Evolutionary conservation across 2,888 invertebrate species (phyloP), one percentile per base, ranked within the genome.

Genomic region (Apamea crenata): DNA sequence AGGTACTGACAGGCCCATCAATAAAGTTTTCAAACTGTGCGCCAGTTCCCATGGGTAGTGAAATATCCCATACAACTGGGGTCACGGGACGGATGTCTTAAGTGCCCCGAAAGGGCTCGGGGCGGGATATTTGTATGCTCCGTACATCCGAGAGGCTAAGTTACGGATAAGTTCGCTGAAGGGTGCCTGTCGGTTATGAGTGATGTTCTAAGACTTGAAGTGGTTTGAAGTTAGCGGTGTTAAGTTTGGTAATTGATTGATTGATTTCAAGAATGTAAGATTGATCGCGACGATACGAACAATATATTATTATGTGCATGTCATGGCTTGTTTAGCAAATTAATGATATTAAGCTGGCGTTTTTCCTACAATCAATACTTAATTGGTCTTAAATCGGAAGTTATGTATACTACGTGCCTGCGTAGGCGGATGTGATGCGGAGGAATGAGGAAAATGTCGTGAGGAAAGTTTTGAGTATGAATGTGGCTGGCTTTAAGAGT

Each of bases 91-190:
- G 95, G 95, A 96, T 94, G 91, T 95, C 95, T 95, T 95, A 95
- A 96, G 96, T 96, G 95, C 93, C 94, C 92, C 93, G 92, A 94
- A 95, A 95, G 95, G 95, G 95, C 94, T 94, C 81, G 91, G 91
- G 94, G 93, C 90, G 90, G 86, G 95, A 95, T 95, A 96, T 96
- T 96, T 96, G 96, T 95, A 96, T 95, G 95, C 94, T 93, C 93
- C 93, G 95, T 95, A 94, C 94, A 96, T 95, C 95, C 95, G 95
- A 95, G 94, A 93, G 92, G 77, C 83, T 77, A 89, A 92, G 88
- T 93, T 92, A 88, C 83, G 90, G 89, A 91, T 92, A 94, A 93
- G 92, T 94, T 94, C 86, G 84, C 81, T 90, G 85, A 93, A 93
- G 93, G 92, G 92, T 89, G 87, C 77, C 77, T 82, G 81, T 81